phyloP scores from a whole-genome alignment of 2,797 vertebrate species.

The Sebastiscus tertius region DNA sequence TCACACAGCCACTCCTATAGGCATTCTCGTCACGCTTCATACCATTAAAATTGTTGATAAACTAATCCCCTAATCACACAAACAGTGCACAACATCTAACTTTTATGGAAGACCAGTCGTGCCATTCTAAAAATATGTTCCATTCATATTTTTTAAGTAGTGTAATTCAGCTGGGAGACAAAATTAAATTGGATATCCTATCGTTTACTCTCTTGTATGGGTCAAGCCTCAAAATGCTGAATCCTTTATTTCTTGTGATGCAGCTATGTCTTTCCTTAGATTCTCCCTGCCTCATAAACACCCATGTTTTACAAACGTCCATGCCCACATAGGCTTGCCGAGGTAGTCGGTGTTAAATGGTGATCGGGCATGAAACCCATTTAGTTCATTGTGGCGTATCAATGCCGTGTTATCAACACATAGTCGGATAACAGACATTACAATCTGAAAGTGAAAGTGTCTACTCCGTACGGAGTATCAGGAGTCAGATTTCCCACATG shows the following conservation, averaged over 20 bases:
- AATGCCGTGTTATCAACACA: too few species aligned
- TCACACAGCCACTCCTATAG: background rate
- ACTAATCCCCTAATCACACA: background rate
- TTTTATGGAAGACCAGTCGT: background rate
- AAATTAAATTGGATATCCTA: background rate
- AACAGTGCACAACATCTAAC: background rate
- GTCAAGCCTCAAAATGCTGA: background rate
- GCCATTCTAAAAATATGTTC: background rate
- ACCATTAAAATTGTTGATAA: background rate
- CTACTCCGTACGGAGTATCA: accelerated
- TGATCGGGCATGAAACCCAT: too few species aligned
- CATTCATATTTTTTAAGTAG: background rate
- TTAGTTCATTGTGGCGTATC: too few species aligned
- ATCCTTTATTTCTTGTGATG: background rate
- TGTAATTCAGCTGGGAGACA: background rate
- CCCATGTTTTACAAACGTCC: background rate
- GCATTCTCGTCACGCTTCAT: background rate
- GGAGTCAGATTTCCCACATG: too few species aligned
- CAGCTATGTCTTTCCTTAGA: background rate
- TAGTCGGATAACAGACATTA: too few species aligned
- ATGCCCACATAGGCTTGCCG: accelerated
- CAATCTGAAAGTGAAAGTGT: too few species aligned
- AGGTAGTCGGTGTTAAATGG: too few species aligned
- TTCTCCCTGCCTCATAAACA: background rate
- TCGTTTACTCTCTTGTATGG: background rate